Evolutionary conservation across 1,140 invertebrate species (phyloP), one percentile per base, ranked within the genome.

Genomic region (Drosophila pectinifera): DNA sequence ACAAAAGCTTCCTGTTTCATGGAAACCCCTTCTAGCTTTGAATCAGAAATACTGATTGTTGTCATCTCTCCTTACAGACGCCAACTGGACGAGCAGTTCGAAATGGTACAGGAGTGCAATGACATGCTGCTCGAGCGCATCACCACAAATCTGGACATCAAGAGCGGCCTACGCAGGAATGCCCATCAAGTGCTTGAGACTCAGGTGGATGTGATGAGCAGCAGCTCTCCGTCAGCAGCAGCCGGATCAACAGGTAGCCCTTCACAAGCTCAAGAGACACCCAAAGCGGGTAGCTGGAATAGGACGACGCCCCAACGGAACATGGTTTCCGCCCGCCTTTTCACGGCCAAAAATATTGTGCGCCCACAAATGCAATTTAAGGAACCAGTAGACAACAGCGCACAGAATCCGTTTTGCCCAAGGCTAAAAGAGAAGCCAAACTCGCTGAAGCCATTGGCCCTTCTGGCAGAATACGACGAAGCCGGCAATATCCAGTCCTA

Each of bases 341-440:
- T 97, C 20, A 94, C 95, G 11, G 95, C 95, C 3, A 95, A 95
- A 86, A 96, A 96, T 90, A 95, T 97, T 62, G 93, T 95, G 39
- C 94, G 96, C 67, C 97, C 98, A 1, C 98, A 99, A 92, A 90
- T 96, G 38, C 95, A 93, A 53, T 99, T 99, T 81, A 96, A 96
- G 89, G 96, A 97, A 74, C 95, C 96, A 82, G 95, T 98, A 39
- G 96, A 98, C 91, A 99, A 99, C 83, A 95, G 94, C 45, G 92
- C 93, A 20, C 94, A 94, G 16, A 94, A 93, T 45, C 94, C 96
- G 16, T 99, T 98, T 94, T 92, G 95, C 46, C 98, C 98, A 0
- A 94, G 95, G 73, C 95, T 99, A 13, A 96, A 94, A 46, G 95
- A 96, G 13, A 99, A 99, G 93, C 98, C 97, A 1, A 97, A 99